phyloP scores from a whole-genome alignment of 2,113 vertebrate genomes.

The Elgaria multicarinata region DNA sequence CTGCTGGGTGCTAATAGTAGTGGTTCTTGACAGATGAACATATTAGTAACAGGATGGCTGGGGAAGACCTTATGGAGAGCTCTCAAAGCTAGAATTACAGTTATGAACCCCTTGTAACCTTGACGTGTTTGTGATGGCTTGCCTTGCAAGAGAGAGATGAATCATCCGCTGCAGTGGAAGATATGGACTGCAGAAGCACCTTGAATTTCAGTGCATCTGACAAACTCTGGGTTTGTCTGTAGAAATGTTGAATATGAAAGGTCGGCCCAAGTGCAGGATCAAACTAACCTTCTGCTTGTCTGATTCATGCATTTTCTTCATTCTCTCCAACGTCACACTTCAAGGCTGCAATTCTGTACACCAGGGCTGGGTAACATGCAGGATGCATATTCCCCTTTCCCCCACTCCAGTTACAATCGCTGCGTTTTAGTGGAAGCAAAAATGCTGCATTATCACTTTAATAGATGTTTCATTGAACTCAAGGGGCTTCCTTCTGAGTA shows the following conservation, averaged over 20 bases:
- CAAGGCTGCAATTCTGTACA: too few relatives aligned
- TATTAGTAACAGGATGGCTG: neutral
- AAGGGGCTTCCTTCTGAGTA: too few relatives aligned
- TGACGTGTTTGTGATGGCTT: neutral
- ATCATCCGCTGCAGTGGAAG: neutral
- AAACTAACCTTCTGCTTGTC: neutral
- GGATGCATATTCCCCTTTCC: too few relatives aligned
- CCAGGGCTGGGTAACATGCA: too few relatives aligned
- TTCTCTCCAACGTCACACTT: neutral
- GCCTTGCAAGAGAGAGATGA: neutral
- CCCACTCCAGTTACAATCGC: too few relatives aligned
- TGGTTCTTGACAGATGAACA: neutral
- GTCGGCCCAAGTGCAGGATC: too few relatives aligned
- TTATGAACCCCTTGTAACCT: neutral
- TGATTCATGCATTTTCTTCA: neutral
- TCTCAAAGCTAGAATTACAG: neutral
- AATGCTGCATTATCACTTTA: too few relatives aligned
- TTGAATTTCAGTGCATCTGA: neutral
- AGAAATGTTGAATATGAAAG: neutral
- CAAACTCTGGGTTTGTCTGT: neutral
- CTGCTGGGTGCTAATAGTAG: neutral
- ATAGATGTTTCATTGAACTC: too few relatives aligned
- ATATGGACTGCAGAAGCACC: neutral
- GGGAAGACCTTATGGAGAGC: neutral
- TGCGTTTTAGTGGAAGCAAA: too few relatives aligned